phyloP scores from a whole-genome alignment of 2,888 invertebrate species.

The Sphinx pinastri region DNA sequence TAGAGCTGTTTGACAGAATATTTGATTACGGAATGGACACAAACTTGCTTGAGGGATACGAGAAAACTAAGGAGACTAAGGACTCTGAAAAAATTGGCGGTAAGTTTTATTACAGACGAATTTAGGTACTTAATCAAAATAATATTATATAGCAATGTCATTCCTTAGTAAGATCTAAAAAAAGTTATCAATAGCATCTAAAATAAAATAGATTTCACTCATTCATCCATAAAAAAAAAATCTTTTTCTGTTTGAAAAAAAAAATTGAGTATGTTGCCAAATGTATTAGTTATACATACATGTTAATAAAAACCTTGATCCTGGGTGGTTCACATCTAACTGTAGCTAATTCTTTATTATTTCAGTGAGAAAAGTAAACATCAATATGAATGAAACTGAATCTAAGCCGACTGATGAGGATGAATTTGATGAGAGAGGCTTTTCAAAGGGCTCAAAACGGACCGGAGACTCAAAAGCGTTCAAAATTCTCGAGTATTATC shows the following conservation, averaged over 20 bases:
- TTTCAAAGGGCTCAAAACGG: slow-evolving; percentile 52
- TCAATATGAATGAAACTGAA: slow-evolving; percentile 45
- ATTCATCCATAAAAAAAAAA: too few species aligned
- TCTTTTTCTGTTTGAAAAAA: background rate
- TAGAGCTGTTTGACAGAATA: slow-evolving; percentile 74
- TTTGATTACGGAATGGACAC: slow-evolving; percentile 77
- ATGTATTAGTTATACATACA: too few species aligned
- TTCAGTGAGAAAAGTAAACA: slow-evolving; percentile 64
- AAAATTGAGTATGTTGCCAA: too few species aligned
- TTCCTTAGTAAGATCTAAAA: too few species aligned
- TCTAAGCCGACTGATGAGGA: slow-evolving; percentile 54
- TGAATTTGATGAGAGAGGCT: slow-evolving; percentile 55
- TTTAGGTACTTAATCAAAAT: too few species aligned
- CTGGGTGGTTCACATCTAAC: background rate
- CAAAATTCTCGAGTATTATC: slow-evolving; percentile 71
- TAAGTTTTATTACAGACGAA: slow-evolving; percentile 38
- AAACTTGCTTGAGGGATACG: slow-evolving; percentile 60
- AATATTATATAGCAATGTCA: too few species aligned
- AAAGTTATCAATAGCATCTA: too few species aligned
- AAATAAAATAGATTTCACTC: too few species aligned
- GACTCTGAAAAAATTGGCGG: slow-evolving; percentile 55
- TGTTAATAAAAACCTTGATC: too few species aligned
- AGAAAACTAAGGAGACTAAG: slow-evolving; percentile 42
- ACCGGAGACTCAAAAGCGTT: slow-evolving; percentile 63
- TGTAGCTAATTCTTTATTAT: slow-evolving; percentile 27